Conservation (phyloP, 2,113 vertebrate species). For the Orcinus orca region DNA sequence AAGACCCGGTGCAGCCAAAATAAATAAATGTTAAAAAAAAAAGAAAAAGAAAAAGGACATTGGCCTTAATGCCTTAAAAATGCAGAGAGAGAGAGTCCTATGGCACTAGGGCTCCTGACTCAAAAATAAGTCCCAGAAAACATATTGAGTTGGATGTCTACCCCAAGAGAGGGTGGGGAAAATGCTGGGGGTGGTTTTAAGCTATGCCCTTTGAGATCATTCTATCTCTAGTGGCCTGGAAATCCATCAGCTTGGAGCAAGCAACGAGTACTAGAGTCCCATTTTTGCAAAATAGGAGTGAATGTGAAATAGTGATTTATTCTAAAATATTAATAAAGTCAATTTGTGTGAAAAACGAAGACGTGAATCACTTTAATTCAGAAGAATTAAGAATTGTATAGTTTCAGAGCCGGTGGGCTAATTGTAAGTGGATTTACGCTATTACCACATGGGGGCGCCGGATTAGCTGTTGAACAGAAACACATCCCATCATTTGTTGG, state of each 20-base stretch:
- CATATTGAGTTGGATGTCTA: neutral
- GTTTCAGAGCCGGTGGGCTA: neutral
- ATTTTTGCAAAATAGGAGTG: neutral
- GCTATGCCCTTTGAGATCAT: neutral
- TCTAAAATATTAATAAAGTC: neutral
- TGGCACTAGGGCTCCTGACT: neutral
- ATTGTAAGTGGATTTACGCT: neutral
- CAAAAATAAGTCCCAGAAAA: neutral
- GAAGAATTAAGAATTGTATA: neutral
- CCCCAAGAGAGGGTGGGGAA: too few relatives aligned
- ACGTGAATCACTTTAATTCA: neutral
- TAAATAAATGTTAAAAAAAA: too few relatives aligned
- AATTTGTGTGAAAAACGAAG: neutral
- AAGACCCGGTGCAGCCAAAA: too few relatives aligned
- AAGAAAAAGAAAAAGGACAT: too few relatives aligned
- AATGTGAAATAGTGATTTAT: neutral
- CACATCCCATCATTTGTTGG: neutral
- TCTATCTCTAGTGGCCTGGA: neutral
- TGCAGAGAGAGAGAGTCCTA: neutral
- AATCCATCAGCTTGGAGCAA: neutral
- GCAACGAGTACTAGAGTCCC: neutral
- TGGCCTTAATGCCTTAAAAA: neutral
- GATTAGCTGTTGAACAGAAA: neutral
- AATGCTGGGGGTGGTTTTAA: neutral
- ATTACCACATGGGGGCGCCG: neutral